phyloP scores from a whole-genome alignment of 2,888 invertebrate species.

The Drosophila maculinotata region DNA sequence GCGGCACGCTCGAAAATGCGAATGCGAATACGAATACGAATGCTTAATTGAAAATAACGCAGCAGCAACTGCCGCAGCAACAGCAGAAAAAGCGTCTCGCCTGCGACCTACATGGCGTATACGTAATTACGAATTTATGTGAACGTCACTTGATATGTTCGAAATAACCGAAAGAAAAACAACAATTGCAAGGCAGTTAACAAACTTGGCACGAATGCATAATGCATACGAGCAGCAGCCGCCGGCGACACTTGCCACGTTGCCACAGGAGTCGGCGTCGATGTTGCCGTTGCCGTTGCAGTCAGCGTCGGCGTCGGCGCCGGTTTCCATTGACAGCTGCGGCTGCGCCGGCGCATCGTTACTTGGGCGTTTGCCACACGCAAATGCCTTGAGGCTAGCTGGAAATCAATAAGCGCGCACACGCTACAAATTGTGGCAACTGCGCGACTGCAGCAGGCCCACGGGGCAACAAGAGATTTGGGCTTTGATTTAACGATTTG shows the following conservation, averaged over 20 bases:
- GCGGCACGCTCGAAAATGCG: constrained; percentile 61
- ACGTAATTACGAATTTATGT: constrained; percentile 79
- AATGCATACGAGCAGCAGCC: constrained; percentile 48
- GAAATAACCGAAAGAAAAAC: constrained; percentile 25
- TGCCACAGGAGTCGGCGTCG: constrained; percentile 43
- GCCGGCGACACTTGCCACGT: constrained; percentile 56
- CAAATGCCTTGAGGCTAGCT: constrained; percentile 42
- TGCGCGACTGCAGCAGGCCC: constrained; percentile 19
- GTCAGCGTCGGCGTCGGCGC: constrained; percentile 1
- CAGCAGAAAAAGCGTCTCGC: constrained; percentile 29
- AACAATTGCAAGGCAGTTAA: constrained; percentile 42
- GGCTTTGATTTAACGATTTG: constrained; percentile 2
- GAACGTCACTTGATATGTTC: constrained; percentile 58
- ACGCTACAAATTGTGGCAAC: constrained; percentile 69
- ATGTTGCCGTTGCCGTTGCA: neutral
- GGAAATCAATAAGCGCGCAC: constrained; percentile 76
- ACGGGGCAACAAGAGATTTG: constrained; percentile 7
- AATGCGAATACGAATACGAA: constrained; percentile 47
- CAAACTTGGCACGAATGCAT: constrained; percentile 62
- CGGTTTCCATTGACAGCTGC: constrained; percentile 25
- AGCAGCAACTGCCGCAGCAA: constrained; percentile 6
- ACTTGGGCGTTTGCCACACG: constrained; percentile 58
- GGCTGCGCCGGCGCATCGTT: constrained; percentile 57
- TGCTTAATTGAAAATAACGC: constrained; percentile 64
- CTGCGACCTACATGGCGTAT: constrained; percentile 76